Evolutionary conservation across 37 sponge, comb jelly and placozoan genomes (phyloP).

Genomic region (Beroe forskalii): DNA sequence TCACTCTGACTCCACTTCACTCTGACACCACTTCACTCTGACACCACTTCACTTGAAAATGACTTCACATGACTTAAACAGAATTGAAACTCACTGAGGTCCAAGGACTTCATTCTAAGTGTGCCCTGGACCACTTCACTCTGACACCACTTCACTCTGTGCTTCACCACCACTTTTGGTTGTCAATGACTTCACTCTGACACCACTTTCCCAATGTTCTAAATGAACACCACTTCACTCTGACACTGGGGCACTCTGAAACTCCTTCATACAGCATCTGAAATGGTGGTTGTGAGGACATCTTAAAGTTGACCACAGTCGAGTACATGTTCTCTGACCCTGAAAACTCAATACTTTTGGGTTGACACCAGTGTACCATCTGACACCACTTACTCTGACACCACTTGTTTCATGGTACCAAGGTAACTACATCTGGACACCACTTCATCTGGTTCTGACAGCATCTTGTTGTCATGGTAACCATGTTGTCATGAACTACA

Average conservation of each 20-base stretch:
- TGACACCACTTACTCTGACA: background rate
- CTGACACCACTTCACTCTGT: slow-evolving; percentile 8
- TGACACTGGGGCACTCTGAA: slow-evolving; percentile 14
- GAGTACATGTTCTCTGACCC: no score
- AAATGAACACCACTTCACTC: slow-evolving; percentile 6
- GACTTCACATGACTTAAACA: background rate
- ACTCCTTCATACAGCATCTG: slow-evolving; percentile 19
- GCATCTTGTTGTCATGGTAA: no score
- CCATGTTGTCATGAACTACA: no score
- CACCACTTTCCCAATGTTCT: slow-evolving; percentile 43
- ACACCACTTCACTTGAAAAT: no score
- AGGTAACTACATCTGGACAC: background rate
- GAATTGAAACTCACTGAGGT: slow-evolving; percentile 31
- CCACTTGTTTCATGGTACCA: no score
- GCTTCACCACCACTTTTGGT: background rate
- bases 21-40: no score
- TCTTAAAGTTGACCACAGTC: no score
- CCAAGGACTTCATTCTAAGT: background rate
- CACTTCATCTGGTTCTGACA: no score
- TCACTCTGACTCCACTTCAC: no score
- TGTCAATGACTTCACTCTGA: slow-evolving; percentile 2
- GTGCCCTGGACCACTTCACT: slow-evolving; percentile 12
- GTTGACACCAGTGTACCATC: background rate
- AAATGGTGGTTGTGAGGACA: background rate
- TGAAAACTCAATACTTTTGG: no score